Evolutionary conservation across 1,140 invertebrate species (phyloP), one percentile per base, ranked within the genome.

Genomic region (Diploscapter pachys): DNA sequence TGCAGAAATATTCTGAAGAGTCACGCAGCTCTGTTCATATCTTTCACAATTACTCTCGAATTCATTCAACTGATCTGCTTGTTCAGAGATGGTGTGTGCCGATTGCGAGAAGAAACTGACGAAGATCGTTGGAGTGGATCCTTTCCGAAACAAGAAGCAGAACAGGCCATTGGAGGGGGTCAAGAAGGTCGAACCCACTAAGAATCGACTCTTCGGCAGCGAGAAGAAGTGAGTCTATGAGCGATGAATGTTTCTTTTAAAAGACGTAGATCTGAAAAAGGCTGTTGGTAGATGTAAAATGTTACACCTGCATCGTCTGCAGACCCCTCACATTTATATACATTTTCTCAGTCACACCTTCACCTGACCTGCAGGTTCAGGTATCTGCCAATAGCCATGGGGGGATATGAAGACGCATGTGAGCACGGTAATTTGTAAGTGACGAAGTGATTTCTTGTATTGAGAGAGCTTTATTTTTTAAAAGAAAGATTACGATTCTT

Each of bases 51-150:
- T 13, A 59, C 13, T 11, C 13, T 59, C 13, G 57, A 64, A 50
- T 1, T 31, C 31, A 31, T 31, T 31, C 31, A 31, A 31, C 31
- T 31, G 31, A 31, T 31, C 31, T 31, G 31, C 1, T 31, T 31
- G 31, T 31, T 31, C 31, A 65, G 56, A 8, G 8, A 70, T 70
- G 68, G 68, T 70, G 5, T 70, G 68, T 50, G 68, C 56, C 3
- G 68, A 70, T 9, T 70, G 75, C 51, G 68, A 76, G 52, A 76
- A 76, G 63, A 76, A 76, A 51, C 52, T 76, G 3, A 66, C 63
- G 50, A 76, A 76, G 63, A 76, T 76, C 50, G 75, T 76, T n/a
- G 75, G 75, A 55, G 75, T 76, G 2, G 75, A 76, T 67, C 75
- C 75, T 4, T 76, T 72, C n/a, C 61, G 75, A 8, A 76, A 76